phyloP scores from a whole-genome alignment of 1,140 invertebrate genomes.

The Trichonephila inaurata region DNA sequence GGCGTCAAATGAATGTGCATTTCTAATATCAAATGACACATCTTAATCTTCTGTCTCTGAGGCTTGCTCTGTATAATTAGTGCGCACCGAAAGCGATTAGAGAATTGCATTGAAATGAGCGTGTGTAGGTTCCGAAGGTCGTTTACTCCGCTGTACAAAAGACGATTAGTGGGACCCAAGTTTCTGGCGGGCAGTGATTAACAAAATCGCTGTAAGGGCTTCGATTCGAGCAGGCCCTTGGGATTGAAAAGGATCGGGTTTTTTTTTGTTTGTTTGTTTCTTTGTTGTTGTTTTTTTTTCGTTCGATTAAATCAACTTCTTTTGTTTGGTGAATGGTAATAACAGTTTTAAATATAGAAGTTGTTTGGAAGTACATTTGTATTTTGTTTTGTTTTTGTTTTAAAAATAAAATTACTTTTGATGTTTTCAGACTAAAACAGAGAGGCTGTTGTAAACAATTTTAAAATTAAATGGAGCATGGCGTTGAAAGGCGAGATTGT shows the following conservation, averaged over 20 bases:
- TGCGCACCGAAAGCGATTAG: slow-evolving; percentile 11
- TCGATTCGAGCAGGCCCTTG: not conserved
- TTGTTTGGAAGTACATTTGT: too few relatives aligned
- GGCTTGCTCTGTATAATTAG: slow-evolving; percentile 20
- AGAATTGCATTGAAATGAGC: not conserved
- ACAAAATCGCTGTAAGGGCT: not conserved
- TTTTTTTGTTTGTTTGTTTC: not conserved
- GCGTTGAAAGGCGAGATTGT: too few relatives aligned
- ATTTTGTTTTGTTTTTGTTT: too few relatives aligned
- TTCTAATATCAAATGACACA: slow-evolving; percentile 66
- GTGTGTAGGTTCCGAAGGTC: slow-evolving; percentile 66
- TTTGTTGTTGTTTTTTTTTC: not conserved
- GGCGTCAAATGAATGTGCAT: slow-evolving; percentile 17
- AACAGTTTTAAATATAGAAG: not conserved
- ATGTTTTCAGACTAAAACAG: too few relatives aligned
- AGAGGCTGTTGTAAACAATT: too few relatives aligned
- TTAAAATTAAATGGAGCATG: too few relatives aligned
- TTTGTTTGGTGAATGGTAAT: not conserved
- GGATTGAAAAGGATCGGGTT: not conserved
- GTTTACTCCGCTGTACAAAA: not conserved
- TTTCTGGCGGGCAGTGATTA: slow-evolving; percentile 25
- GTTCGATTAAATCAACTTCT: not conserved
- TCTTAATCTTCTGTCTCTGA: slow-evolving; percentile 51
- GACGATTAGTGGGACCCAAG: not conserved
- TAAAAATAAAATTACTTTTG: too few relatives aligned